A percentile compares a stretch with the other conserved stretches of the same genome.
These are phyloP conservation scores for Euclidia mi DNA, from an alignment of 2,888 invertebrate species.

Conservation along the genomic window DNA sequence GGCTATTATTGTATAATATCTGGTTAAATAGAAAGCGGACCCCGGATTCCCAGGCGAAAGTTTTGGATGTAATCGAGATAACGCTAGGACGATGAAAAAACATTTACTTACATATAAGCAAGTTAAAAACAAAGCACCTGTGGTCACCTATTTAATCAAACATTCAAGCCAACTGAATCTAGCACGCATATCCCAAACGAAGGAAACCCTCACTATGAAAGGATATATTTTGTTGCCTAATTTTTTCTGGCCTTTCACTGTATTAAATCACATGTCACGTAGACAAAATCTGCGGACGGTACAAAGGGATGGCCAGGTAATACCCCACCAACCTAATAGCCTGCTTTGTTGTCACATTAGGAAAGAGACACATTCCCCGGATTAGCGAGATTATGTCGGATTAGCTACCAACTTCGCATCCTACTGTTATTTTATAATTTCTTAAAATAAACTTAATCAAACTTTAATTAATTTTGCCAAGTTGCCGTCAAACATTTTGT, in stretches of 20 bases:
- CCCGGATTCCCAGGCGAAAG: too few species aligned
- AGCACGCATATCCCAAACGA: constrained; percentile 4
- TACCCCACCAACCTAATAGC: constrained; percentile 46
- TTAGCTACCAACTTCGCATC: constrained; percentile 20
- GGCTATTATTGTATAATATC: too few species aligned
- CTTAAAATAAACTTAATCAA: constrained; percentile 29
- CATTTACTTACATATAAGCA: too few species aligned
- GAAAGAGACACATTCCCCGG: constrained; percentile 55
- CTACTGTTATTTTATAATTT: constrained; percentile 43
- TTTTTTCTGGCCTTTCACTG: constrained; percentile 23
- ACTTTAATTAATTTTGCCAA: constrained; percentile 35
- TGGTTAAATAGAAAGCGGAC: too few species aligned
- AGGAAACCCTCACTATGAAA: constrained; percentile 12
- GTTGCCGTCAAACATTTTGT: constrained; percentile 27
- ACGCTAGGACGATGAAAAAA: too few species aligned
- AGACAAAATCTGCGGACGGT: constrained; percentile 41
- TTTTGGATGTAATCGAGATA: too few species aligned
- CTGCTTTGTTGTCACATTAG: constrained; percentile 56
- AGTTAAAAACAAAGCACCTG: too few species aligned
- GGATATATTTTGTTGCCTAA: constrained; percentile 26
- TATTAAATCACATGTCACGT: constrained; percentile 46
- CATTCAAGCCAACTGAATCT: constrained; percentile 1
- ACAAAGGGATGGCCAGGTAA: constrained; percentile 50
- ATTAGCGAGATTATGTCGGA: constrained; percentile 62
- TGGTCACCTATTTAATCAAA: constrained; percentile 1